Conservation (phyloP, 2,113 vertebrate genomes). For the Pachypanchax playfairii region DNA sequence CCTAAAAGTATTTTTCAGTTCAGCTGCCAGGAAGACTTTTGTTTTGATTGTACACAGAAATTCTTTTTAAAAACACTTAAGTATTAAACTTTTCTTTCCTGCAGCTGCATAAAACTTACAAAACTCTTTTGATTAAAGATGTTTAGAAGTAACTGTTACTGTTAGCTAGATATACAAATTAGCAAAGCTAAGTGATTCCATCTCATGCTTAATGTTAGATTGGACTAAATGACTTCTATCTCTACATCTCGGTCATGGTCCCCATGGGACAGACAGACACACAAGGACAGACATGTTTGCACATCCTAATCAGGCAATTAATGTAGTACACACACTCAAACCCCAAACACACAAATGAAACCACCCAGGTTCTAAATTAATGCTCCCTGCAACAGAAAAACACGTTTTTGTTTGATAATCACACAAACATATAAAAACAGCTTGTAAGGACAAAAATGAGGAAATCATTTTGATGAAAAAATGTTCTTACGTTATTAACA, state of each 20-base stretch:
- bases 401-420: background rate
- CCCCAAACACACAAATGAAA: conserved; percentile 24
- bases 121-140: no score
- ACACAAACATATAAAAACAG: background rate
- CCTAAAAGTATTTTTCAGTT: no score
- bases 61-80: no score
- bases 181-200: no score
- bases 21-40: no score
- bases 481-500: background rate
- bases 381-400: conserved; percentile 50
- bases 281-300: conserved; percentile 11
- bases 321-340: conserved; percentile 14
- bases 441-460: background rate
- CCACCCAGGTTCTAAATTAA: conserved; percentile 58
- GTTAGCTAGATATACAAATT: no score
- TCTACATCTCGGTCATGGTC: conserved; percentile 17
- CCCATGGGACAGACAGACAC: conserved; percentile 15
- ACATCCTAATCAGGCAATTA: conserved; percentile 25
- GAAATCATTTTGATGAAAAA: background rate
- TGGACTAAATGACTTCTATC: no score
- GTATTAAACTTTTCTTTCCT: no score
- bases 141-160: no score
- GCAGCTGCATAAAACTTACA: no score
- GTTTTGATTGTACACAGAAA: no score
- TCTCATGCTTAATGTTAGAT: no score